These are phyloP conservation scores for Ectemnius continuus DNA, from an alignment of 2,888 invertebrate genomes.

Conservation along the genomic window DNA sequence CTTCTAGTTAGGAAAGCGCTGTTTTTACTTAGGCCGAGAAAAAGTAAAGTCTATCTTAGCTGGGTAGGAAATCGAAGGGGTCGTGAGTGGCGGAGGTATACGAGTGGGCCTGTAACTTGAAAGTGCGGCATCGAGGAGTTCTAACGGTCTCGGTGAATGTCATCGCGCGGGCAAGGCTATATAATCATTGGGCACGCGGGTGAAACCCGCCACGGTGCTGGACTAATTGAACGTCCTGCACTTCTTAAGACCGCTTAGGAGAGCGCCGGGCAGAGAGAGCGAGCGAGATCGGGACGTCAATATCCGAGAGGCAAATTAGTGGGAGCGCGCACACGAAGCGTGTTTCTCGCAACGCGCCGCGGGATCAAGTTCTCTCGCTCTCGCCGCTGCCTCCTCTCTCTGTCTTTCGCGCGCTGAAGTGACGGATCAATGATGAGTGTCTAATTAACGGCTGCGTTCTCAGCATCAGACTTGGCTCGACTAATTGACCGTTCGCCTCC, in stretches of 20 bases:
- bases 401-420: slow-evolving; percentile 37
- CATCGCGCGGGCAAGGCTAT: neutral
- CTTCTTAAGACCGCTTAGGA: slow-evolving; percentile 16
- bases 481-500: slow-evolving; percentile 61
- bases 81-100: too few species aligned
- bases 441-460: slow-evolving; percentile 55
- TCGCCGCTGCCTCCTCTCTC: too few species aligned
- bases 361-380: slow-evolving; percentile 35
- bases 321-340: slow-evolving; percentile 12
- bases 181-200: neutral
- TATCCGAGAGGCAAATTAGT: slow-evolving; percentile 13
- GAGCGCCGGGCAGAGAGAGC: slow-evolving; percentile 9
- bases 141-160: neutral
- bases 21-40: too few species aligned
- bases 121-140: neutral
- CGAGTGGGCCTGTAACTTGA: too few species aligned
- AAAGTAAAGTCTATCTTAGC: too few species aligned
- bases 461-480: slow-evolving; percentile 51
- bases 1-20: too few species aligned
- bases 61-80: too few species aligned
- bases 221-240: slow-evolving; percentile 34
- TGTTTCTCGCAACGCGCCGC: slow-evolving; percentile 38
- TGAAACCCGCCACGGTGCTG: neutral
- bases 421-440: slow-evolving; percentile 59
- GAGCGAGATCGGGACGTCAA: slow-evolving; percentile 4